Evolutionary conservation across 1,140 invertebrate genomes (phyloP).

Genomic region (Apis dorsata): DNA sequence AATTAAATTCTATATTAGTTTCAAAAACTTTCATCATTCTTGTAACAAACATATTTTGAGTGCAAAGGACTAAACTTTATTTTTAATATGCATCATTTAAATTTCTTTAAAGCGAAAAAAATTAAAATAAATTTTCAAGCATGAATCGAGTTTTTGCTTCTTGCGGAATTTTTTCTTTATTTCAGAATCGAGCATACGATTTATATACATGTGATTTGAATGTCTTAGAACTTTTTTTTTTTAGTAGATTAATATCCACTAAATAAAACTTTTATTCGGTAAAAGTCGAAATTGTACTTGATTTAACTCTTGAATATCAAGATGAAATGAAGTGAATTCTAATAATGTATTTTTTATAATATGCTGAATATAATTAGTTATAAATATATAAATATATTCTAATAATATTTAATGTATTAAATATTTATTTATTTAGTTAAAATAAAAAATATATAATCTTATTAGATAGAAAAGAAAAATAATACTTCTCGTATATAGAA

Average conservation of each 20-base stretch:
- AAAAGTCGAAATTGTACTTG: not conserved
- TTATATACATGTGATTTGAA: not conserved
- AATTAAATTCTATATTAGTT: too few relatives aligned
- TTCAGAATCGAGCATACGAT: not conserved
- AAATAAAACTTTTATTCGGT: not conserved
- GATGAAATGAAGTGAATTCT: too few relatives aligned
- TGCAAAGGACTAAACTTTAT: not conserved
- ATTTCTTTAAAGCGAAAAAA: not conserved
- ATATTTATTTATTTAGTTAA: not conserved
- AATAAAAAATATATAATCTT: too few relatives aligned
- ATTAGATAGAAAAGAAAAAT: too few relatives aligned
- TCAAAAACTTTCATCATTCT: too few relatives aligned
- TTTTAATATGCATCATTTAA: not conserved
- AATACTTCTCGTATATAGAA: too few relatives aligned
- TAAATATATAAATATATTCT: not conserved
- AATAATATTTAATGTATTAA: not conserved
- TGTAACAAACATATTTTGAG: too few relatives aligned
- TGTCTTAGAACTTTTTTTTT: not conserved
- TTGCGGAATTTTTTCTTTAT: not conserved
- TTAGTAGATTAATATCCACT: not conserved
- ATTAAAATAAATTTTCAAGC: not conserved
- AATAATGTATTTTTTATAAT: not conserved
- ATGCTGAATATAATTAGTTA: not conserved
- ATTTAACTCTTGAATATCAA: constrained; percentile 3
- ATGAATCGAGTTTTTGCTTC: not conserved